A percentile compares a stretch with the other conserved stretches of the same genome.
phyloP scores from a whole-genome alignment of 2,797 vertebrate species.

The Xyrichtys novacula region DNA sequence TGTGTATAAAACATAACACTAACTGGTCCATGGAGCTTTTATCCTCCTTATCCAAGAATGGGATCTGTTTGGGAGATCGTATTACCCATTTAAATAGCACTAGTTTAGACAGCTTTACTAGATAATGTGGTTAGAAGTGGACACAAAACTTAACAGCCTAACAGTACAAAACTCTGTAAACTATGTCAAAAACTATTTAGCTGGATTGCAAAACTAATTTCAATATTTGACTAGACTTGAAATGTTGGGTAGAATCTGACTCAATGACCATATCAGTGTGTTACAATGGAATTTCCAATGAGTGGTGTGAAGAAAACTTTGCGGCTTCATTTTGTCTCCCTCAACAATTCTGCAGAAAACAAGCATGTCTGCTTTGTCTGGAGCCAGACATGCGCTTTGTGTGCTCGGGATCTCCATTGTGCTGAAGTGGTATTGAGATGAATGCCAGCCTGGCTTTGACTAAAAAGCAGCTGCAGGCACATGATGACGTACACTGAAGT shows the following conservation, averaged over 20 bases:
- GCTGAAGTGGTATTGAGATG: conserved; percentile 17
- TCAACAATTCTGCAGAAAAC: conserved; percentile 21
- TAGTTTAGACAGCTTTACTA: neutral
- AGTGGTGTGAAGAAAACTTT: neutral
- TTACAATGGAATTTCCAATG: neutral
- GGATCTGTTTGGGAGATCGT: neutral
- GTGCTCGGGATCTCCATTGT: conserved; percentile 21
- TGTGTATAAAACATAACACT: conserved; percentile 26
- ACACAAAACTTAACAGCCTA: neutral
- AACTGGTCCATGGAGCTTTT: conserved; percentile 10
- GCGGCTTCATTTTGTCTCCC: conserved; percentile 15
- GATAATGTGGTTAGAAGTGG: conserved; percentile 3
- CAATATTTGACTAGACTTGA: neutral
- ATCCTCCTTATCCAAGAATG: conserved; percentile 2
- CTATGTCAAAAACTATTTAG: neutral
- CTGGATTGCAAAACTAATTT: neutral
- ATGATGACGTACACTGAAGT: conserved; percentile 10
- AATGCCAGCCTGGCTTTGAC: conserved; percentile 25
- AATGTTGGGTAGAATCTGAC: neutral
- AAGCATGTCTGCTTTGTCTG: conserved; percentile 31
- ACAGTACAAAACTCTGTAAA: neutral
- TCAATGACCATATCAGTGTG: neutral
- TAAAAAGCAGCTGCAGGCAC: conserved; percentile 20
- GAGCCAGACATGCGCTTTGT: conserved; percentile 35
- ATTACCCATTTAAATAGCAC: neutral